Evolutionary conservation across 2,797 vertebrate genomes (phyloP).

Genomic region (Macrochelys suwanniensis): DNA sequence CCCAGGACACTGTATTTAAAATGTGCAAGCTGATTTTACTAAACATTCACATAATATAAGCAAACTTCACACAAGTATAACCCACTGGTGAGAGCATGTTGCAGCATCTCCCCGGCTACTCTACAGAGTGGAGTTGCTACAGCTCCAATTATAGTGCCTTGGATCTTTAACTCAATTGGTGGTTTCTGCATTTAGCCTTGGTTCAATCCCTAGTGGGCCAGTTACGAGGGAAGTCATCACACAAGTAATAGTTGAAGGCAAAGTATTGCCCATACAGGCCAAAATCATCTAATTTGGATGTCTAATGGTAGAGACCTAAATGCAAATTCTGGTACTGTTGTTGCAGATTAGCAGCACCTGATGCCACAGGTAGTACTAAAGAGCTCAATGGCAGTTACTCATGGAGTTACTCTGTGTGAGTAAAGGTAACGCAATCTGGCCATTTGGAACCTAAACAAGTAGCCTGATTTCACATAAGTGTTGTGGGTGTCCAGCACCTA

Average conservation of each 20-base stretch:
- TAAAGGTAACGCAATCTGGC: background rate
- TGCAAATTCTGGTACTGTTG: rapidly evolving
- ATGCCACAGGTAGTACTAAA: background rate
- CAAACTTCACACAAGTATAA: background rate
- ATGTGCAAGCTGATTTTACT: conserved; percentile 16
- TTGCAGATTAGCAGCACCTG: background rate
- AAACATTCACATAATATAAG: background rate
- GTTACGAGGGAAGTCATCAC: background rate
- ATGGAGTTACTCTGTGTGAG: background rate
- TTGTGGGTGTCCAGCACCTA: background rate
- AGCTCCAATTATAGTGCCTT: background rate
- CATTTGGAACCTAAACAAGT: background rate
- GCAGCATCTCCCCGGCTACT: background rate
- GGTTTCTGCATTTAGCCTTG: background rate
- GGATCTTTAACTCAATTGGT: background rate
- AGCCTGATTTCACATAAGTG: background rate
- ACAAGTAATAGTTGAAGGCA: background rate
- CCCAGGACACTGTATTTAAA: conserved; percentile 10
- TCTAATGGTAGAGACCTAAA: background rate
- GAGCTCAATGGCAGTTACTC: background rate
- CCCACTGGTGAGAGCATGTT: background rate
- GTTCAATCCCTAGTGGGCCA: background rate
- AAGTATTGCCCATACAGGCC: background rate
- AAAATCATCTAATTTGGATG: background rate
- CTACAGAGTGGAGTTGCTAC: background rate